These are phyloP conservation scores for Nothoprocta pentlandii DNA, from an alignment of 2,113 vertebrate species.

Conservation along the genomic window DNA sequence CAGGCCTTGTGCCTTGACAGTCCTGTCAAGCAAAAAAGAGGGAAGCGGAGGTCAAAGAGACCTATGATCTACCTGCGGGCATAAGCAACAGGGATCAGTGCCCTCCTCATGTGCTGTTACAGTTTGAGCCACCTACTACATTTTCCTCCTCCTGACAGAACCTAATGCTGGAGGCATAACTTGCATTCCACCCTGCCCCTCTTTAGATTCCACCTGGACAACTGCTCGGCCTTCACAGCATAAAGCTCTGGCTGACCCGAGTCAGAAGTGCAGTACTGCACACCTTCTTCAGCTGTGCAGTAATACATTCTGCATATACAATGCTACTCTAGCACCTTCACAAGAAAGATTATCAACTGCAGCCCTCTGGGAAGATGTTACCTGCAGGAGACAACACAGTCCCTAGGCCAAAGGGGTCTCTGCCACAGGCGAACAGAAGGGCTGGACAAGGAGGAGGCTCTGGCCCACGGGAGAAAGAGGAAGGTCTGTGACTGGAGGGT, in stretches of 20 bases:
- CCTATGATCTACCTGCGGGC: accelerated
- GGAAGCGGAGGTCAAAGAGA: background rate
- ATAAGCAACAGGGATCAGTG: background rate
- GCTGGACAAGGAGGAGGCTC: background rate
- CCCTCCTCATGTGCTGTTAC: background rate
- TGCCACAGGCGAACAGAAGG: accelerated
- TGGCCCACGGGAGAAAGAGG: accelerated
- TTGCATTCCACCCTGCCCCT: background rate
- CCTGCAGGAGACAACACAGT: background rate
- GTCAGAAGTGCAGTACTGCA: background rate
- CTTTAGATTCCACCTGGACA: accelerated
- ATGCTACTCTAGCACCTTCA: background rate
- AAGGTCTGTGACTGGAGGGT: accelerated
- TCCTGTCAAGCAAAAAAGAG: background rate
- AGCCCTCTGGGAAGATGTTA: background rate
- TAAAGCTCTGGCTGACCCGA: background rate
- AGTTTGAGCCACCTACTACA: background rate
- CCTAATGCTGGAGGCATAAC: background rate
- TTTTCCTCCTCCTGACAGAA: background rate
- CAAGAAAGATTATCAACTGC: background rate
- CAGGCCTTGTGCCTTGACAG: background rate
- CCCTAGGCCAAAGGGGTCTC: background rate
- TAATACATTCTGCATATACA: background rate
- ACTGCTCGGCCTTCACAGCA: accelerated
- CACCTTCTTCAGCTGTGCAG: background rate